These are phyloP conservation scores for Spatulosminthurus flaviceps DNA, from an alignment of 2,888 invertebrate genomes.

Conservation along the genomic window DNA sequence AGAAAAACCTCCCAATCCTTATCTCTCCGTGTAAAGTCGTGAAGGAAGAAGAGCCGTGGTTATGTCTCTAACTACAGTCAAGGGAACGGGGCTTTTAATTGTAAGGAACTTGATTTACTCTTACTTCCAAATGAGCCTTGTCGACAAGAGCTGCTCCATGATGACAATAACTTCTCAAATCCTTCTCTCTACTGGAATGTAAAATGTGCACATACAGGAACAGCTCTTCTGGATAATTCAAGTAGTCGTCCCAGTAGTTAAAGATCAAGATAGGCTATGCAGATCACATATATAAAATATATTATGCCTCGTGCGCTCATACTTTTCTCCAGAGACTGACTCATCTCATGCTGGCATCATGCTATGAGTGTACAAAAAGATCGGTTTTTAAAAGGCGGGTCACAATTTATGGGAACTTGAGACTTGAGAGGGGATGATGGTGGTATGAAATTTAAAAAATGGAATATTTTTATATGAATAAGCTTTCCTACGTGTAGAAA, in stretches of 20 bases:
- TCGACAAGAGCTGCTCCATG: slow-evolving; percentile 12
- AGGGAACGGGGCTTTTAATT: not conserved
- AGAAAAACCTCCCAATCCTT: slow-evolving; percentile 33
- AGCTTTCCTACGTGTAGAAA: not conserved
- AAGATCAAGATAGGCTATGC: not conserved
- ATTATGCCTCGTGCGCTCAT: not conserved
- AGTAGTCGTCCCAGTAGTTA: not conserved
- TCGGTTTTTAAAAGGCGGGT: slow-evolving; percentile 5
- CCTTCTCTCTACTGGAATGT: too few species aligned
- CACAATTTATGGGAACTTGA: not conserved
- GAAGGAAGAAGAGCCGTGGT: not conserved
- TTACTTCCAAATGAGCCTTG: slow-evolving; percentile 16
- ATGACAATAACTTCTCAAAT: slow-evolving; percentile 27
- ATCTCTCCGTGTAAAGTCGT: slow-evolving; percentile 2
- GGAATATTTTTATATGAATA: not conserved
- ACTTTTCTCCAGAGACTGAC: not conserved
- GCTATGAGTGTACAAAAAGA: too few species aligned
- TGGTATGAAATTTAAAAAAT: not conserved
- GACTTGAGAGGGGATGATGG: not conserved
- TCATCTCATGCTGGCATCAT: not conserved
- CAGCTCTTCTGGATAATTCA: not conserved
- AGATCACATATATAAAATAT: slow-evolving; percentile 11
- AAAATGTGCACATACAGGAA: not conserved
- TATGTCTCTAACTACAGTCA: too few species aligned
- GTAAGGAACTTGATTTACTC: slow-evolving; percentile 22